These are phyloP conservation scores for Chrysolina oricalcia DNA, from an alignment of 2,888 invertebrate genomes.

Conservation along the genomic window DNA sequence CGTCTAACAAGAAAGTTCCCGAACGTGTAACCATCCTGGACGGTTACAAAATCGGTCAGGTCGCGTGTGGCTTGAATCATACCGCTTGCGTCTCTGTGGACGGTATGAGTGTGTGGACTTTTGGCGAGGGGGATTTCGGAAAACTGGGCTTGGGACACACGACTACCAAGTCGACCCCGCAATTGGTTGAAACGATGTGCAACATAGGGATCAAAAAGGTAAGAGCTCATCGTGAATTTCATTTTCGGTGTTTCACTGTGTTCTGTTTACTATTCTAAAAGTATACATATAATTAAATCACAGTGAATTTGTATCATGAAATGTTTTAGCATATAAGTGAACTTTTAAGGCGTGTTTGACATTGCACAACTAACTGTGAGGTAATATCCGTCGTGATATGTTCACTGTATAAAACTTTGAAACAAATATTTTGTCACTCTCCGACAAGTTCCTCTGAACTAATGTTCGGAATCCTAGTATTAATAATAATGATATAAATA, in stretches of 20 bases:
- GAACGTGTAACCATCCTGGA: constrained; percentile 74
- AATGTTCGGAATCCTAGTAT: too few relatives aligned
- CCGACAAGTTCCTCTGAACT: too few relatives aligned
- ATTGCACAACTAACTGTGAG: too few relatives aligned
- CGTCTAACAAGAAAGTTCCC: constrained; percentile 77
- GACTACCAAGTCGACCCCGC: constrained; percentile 72
- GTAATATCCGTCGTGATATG: too few relatives aligned
- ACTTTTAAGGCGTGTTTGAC: too few relatives aligned
- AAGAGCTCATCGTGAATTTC: not conserved
- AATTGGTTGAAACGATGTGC: constrained; percentile 74
- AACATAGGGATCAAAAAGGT: constrained; percentile 75
- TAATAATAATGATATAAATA: too few relatives aligned
- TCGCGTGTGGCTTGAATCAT: constrained; percentile 79
- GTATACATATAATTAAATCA: too few relatives aligned
- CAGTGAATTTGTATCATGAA: not conserved
- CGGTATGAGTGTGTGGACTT: constrained; percentile 77
- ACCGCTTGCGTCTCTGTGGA: constrained; percentile 77
- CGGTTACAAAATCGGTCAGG: constrained; percentile 69
- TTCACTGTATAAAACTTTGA: too few relatives aligned
- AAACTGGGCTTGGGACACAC: constrained; percentile 74
- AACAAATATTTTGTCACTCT: too few relatives aligned
- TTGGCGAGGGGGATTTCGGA: constrained; percentile 80
- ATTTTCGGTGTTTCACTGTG: too few relatives aligned
- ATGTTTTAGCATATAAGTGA: too few relatives aligned
- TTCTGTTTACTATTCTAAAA: too few relatives aligned